Conservation (phyloP, 2,797 vertebrate genomes). For the Catamblyrhynchus diadema region DNA sequence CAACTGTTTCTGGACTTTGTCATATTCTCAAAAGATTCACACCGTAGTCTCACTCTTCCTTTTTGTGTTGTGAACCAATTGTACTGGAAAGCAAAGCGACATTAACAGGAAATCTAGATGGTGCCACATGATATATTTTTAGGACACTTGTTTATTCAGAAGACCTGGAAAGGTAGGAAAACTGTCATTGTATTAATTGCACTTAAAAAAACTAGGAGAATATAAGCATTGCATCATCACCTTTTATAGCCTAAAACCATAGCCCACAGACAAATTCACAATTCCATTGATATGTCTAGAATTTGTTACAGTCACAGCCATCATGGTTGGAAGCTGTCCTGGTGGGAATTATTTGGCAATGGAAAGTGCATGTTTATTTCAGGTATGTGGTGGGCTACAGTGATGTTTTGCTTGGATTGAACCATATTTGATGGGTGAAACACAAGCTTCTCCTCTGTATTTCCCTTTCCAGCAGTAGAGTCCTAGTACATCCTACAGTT, state of each 20-base stretch:
- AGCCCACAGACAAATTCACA: accelerated
- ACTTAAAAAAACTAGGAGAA: not conserved
- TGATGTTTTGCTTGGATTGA: not conserved
- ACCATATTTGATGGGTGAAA: not conserved
- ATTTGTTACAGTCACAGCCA: not conserved
- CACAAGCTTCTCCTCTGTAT: not conserved
- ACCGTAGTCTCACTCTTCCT: not conserved
- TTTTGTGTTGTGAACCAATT: not conserved
- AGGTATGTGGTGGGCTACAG: accelerated
- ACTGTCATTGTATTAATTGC: not conserved
- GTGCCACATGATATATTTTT: not conserved
- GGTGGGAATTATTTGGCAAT: not conserved
- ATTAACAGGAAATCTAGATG: not conserved
- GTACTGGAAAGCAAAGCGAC: accelerated
- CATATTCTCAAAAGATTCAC: not conserved
- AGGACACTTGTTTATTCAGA: not conserved
- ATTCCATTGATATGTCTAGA: not conserved
- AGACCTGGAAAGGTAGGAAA: not conserved
- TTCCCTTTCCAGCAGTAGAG: not conserved
- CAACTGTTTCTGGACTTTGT: not conserved
- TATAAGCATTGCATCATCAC: not conserved
- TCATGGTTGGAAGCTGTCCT: not conserved
- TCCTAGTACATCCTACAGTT: not conserved
- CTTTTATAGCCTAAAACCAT: not conserved
- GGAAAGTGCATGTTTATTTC: not conserved